Base-by-base conservation (phyloP, 1,140 invertebrate species). In the Trichonephila clavata region DNA sequence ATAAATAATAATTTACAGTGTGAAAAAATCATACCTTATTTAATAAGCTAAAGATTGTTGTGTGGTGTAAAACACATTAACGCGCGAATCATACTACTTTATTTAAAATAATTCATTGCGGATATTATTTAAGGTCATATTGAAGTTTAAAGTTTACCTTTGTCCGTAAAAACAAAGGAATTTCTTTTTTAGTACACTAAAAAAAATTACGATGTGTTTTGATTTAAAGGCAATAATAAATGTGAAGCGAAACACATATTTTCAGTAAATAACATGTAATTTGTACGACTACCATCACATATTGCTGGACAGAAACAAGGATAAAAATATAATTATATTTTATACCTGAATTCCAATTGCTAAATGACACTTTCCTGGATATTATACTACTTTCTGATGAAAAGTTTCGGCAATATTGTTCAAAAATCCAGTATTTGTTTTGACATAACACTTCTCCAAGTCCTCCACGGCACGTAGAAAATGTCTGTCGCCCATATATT, bases 401-500 rank as follows among this genome's bases (percentile, higher is more conserved):
- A 20, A 87, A 39, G 18, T 63, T 39, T 87, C 65, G 4, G 39
- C 59, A 63, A 63, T 16, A 57, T 16, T 63, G 21, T 39, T 87
- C 39, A 81, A 81, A 90, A 90, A 61, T 61, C 89, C 43, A 81
- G 27, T 61, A 87, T 90, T 90, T 90, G 89, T 90, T 90, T 90
- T 90, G 89, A 90, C 89, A 90, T 90, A 77, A 60, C 32, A 90
- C 71, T 81, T 61, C 57, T 27, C 71, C 24, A 2, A 13, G 59
- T 80, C 63, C 61, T 39, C 43, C 24, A 90, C 24, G n/a, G 89
- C 89, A 90, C 89, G 57, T 81, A 90, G 89, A 90, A 90, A 90
- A 90, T 90, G 89, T 90, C 89, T 90, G 89, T 90, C 89, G 89
- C 89, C 89, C 89, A 88, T 88, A 68, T 88, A 88, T n/a, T 90